Conservation (phyloP, 92 coral and sea anemone species). For the Epizoanthus stellaris region DNA sequence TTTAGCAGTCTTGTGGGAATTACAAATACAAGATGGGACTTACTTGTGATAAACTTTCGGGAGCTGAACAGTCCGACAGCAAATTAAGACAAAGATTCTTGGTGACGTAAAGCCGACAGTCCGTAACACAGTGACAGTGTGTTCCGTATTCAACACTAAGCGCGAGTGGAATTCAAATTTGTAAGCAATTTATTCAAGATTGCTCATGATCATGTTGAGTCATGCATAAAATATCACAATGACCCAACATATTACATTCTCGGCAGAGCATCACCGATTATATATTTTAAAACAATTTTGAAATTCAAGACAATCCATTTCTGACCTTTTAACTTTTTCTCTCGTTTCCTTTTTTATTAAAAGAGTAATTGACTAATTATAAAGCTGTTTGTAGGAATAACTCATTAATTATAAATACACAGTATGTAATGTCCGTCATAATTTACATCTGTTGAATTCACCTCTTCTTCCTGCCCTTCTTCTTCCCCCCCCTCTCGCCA, state of each 20-base stretch:
- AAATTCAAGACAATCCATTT: no score
- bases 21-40: background rate
- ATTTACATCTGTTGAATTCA: constrained; percentile 1
- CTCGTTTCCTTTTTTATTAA: no score
- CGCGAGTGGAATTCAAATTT: background rate
- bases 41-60: background rate
- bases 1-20: constrained; percentile 13
- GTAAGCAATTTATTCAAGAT: background rate
- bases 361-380: no score
- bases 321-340: no score
- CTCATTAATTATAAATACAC: constrained; percentile 2
- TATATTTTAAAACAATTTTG: no score
- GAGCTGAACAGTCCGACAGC: background rate
- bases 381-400: constrained; percentile 15
- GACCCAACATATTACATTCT: background rate
- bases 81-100: background rate
- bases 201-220: background rate
- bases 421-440: background rate
- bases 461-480: constrained; percentile 71
- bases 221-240: constrained; percentile 27
- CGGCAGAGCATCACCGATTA: background rate
- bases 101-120: background rate
- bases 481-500: constrained; percentile 58
- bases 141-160: background rate
- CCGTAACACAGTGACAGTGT: no score